Evolutionary conservation across 92 coral and sea anemone genomes (phyloP).

Genomic region (Epizoanthus scotinus): DNA sequence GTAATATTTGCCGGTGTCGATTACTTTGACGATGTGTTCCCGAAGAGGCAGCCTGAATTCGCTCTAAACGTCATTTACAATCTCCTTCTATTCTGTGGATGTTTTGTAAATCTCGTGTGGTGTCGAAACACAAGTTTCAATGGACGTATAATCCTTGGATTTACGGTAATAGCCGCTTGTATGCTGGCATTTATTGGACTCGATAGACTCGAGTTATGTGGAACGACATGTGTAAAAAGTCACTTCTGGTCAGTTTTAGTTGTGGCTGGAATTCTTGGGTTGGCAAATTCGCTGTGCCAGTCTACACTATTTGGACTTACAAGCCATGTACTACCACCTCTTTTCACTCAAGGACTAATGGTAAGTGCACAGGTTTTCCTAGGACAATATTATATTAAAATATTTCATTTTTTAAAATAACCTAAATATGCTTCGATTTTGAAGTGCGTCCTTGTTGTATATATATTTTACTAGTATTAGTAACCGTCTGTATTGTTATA

Average conservation of each 20-base stretch:
- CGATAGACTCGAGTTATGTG: conserved; percentile 84
- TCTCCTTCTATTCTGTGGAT: conserved; percentile 84
- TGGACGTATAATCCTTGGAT: conserved; percentile 81
- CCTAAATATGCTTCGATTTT: no score
- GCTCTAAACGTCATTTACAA: conserved; percentile 85
- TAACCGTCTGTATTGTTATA: no score
- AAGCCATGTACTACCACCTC: conserved; percentile 86
- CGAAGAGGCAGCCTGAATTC: conserved; percentile 81
- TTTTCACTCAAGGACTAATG: conserved; percentile 90
- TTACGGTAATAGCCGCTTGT: conserved; percentile 70
- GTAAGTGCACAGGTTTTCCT: conserved; percentile 47
- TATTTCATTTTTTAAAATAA: background rate
- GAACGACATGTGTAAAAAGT: conserved; percentile 70
- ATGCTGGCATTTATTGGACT: conserved; percentile 77
- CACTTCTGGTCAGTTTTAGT: conserved; percentile 85
- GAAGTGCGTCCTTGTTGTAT: no score
- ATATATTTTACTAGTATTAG: no score
- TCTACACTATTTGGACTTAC: conserved; percentile 88
- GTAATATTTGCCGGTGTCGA: conserved; percentile 90
- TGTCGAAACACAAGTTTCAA: conserved; percentile 84
- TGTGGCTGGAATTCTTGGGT: conserved; percentile 78
- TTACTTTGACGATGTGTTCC: conserved; percentile 86
- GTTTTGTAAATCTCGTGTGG: conserved; percentile 86
- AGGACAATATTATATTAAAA: background rate
- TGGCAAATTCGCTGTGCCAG: conserved; percentile 91